Conservation (phyloP, 2,113 vertebrate genomes). For the Microcebus murinus region DNA sequence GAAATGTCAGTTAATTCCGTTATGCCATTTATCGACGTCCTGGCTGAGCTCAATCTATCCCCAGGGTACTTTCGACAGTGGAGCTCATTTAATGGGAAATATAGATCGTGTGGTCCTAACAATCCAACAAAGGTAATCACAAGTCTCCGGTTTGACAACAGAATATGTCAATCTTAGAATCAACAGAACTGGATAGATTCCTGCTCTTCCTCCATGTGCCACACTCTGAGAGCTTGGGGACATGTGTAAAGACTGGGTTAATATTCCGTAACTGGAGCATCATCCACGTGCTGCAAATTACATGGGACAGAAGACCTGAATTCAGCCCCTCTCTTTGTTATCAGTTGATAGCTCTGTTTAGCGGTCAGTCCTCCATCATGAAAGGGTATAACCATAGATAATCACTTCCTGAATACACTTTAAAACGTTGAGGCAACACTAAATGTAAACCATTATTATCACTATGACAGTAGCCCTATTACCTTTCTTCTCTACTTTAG, state of each 20-base stretch:
- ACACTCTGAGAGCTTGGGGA: background rate
- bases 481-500: background rate
- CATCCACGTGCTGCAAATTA: background rate
- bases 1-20: slow-evolving; percentile 63
- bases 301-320: background rate
- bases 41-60: slow-evolving; percentile 20
- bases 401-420: background rate
- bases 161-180: background rate
- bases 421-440: background rate
- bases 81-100: slow-evolving; percentile 49
- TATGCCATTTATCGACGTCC: slow-evolving; percentile 58
- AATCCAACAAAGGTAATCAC: slow-evolving; percentile 2
- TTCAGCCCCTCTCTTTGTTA: background rate
- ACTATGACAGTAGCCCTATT: too few species aligned
- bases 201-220: background rate
- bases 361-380: background rate
- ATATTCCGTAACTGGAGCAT: background rate
- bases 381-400: background rate
- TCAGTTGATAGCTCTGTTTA: background rate
- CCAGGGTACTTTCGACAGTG: background rate
- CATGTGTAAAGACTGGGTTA: background rate
- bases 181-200: background rate
- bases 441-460: background rate
- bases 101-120: slow-evolving; percentile 47
- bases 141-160: background rate